These are phyloP conservation scores for Heterodera filipjevi DNA, from an alignment of 2,888 invertebrate species.

Conservation along the genomic window DNA sequence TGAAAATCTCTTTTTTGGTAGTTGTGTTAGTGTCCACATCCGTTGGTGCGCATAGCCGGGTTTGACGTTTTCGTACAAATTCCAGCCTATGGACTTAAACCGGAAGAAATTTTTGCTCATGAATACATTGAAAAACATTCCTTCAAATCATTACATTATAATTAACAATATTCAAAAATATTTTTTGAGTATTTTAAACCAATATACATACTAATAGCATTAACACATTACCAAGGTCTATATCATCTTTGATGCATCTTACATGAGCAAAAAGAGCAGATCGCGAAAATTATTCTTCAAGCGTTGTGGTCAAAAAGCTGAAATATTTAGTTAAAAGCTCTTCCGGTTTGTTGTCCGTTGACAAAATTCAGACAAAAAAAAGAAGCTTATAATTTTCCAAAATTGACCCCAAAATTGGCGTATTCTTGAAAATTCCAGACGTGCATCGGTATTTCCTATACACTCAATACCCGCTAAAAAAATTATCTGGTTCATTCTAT, in stretches of 20 bases:
- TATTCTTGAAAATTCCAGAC: too few relatives aligned
- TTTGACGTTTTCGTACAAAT: not conserved
- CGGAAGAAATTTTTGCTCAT: not conserved
- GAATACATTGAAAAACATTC: too few relatives aligned
- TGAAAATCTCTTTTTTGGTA: not conserved
- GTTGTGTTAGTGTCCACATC: not conserved
- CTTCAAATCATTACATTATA: too few relatives aligned
- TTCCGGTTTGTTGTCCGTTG: too few relatives aligned
- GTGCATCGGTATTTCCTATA: too few relatives aligned
- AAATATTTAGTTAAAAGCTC: not conserved
- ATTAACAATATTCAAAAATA: too few relatives aligned
- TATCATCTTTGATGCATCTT: not conserved
- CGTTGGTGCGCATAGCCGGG: not conserved
- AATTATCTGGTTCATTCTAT: too few relatives aligned
- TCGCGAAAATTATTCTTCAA: not conserved
- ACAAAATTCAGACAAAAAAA: too few relatives aligned
- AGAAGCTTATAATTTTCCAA: not conserved
- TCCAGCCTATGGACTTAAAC: not conserved
- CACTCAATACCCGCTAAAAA: too few relatives aligned
- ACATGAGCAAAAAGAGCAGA: not conserved
- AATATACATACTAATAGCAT: too few relatives aligned
- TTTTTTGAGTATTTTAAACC: too few relatives aligned
- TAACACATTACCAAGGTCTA: not conserved
- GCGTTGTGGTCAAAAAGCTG: not conserved
- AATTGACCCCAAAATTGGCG: not conserved